Base-by-base conservation (phyloP, 64 coral and sea anemone species). In the Actinia tenebrosa region DNA sequence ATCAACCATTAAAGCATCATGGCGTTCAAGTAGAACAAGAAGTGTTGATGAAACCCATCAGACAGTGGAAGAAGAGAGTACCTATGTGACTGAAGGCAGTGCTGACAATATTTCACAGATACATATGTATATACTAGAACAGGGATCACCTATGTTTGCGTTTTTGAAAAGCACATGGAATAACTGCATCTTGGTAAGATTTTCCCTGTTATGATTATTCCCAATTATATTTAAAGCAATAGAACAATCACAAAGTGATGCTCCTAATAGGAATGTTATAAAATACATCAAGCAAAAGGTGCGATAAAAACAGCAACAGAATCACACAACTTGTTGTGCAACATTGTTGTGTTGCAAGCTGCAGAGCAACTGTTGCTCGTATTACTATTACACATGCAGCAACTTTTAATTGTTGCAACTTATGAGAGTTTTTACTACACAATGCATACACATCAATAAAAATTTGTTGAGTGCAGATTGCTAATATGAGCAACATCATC, bases 121-220 rank as follows among this genome's bases (percentile, higher is more conserved):
- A 23, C 80, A 99, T 77, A 66, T 99, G 64, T 99, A 99, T 53
- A 89, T 99, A 45, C 83, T 95, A 22, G 46, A 69, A 25, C 90
- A 99, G 87, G 68, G 89, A 45, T 95, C 90, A 54, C 90, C 91
- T 47, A 99, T 99, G 97, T 93, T 95, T 86, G 84, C 88, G 20
- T 80, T 95, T 68, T 88, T 99, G 44, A 92, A 63, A 85, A 99
- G 97, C 45, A 92, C 97, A 17, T 99, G 97, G 97, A 94, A 95
- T 55, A 95, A 93, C 83, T 99, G 97, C 84, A 92, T 99, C 53
- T 87, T 99, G 86, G 97, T 99, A 85, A 91, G 93, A 84, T 75
- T n/a, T 46, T 83, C 37, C 19, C 72, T 59, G 19, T 37, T 37
- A 37, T 37, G 30, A 37, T 37, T 37, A 37, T 37, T 37, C 1